Conservation (phyloP, 2,888 invertebrate genomes). For the Kryphioiulus occultus region DNA sequence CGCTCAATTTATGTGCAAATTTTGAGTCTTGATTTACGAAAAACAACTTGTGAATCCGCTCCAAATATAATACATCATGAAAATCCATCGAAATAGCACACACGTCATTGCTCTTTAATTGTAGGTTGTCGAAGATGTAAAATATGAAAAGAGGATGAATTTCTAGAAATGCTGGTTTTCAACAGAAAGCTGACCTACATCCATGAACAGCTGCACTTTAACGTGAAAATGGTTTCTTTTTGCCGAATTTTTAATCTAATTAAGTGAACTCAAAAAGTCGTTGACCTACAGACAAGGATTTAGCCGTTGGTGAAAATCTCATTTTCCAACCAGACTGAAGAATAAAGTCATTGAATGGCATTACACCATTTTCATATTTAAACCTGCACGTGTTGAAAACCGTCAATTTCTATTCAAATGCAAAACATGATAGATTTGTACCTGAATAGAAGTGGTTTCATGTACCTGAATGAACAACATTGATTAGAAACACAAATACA, state of each 20-base stretch:
- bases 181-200: not conserved
- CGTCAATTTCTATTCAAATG: not conserved
- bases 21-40: not conserved
- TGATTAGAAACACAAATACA: too few relatives aligned
- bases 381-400: not conserved
- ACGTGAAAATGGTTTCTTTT: not conserved
- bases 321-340: not conserved
- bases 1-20: not conserved
- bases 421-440: not conserved
- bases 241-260: not conserved
- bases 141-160: constrained; percentile 12
- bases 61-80: not conserved
- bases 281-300: not conserved
- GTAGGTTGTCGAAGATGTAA: not conserved
- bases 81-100: not conserved
- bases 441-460: not conserved
- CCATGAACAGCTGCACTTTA: not conserved
- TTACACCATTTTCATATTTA: too few relatives aligned
- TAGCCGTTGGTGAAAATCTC: not conserved
- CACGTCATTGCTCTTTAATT: not conserved
- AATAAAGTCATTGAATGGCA: too few relatives aligned
- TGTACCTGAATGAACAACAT: too few relatives aligned
- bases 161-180: constrained; percentile 11
- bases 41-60: not conserved
- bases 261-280: not conserved